These are phyloP conservation scores for Ceramica pisi DNA, from an alignment of 2,888 invertebrate species.

Conservation along the genomic window DNA sequence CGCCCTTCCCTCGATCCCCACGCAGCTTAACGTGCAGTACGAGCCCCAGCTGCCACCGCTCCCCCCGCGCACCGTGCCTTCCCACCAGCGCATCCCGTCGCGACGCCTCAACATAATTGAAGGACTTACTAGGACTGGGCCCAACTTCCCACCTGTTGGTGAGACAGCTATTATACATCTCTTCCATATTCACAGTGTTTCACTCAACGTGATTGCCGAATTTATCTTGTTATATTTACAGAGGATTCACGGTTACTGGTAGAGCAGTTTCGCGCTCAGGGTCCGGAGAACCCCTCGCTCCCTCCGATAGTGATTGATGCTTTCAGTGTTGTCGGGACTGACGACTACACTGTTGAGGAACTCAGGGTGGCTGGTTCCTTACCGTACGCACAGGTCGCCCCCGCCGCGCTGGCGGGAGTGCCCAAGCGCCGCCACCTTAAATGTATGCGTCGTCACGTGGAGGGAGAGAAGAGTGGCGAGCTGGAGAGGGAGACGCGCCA, in stretches of 20 bases:
- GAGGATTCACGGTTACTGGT: slow-evolving; percentile 75
- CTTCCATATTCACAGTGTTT: neutral
- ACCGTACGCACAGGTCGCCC: neutral
- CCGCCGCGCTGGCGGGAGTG: neutral
- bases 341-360: slow-evolving; percentile 50
- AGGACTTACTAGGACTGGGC: neutral
- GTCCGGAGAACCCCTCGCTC: slow-evolving; percentile 71
- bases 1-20: slow-evolving; percentile 46
- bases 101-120: slow-evolving; percentile 54
- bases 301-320: slow-evolving; percentile 78
- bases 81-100: slow-evolving; percentile 73
- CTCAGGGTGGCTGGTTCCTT: slow-evolving; percentile 5
- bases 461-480: neutral
- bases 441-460: slow-evolving; percentile 31
- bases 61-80: slow-evolving; percentile 16
- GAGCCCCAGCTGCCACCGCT: slow-evolving; percentile 14
- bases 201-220: neutral
- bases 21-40: neutral
- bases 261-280: slow-evolving; percentile 76
- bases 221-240: slow-evolving; percentile 43
- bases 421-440: slow-evolving; percentile 33
- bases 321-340: slow-evolving; percentile 45
- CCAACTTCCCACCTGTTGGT: slow-evolving; percentile 56
- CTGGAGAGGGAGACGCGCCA: neutral
- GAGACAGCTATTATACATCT: slow-evolving; percentile 19